Base-by-base conservation (phyloP, 1,140 invertebrate genomes). In the Drosophila nigrodunni region DNA sequence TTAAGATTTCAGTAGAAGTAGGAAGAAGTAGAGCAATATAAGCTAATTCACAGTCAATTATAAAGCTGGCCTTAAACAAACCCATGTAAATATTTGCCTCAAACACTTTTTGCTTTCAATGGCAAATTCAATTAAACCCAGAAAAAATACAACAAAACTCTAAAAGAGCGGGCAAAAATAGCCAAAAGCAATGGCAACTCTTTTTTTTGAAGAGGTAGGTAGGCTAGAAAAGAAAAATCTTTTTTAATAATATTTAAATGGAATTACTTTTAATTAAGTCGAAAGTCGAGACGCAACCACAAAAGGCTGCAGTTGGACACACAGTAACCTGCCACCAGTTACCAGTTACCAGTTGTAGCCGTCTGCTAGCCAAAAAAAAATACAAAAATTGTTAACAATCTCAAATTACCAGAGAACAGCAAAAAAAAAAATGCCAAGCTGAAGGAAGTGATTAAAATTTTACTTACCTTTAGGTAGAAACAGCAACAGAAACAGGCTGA, bases 211-310 rank as follows among this genome's bases (percentile, higher is more conserved):
- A 6, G 25, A 49, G 54, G 54, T 54, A 43, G 54, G 54, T 54
- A 43, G 55, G 21, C 78, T 39, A 70, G 68, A 77, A 39, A 39
- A 30, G 8, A 35, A 54, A 54, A 34, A 77, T 76, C 79, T 73
- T 66, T 78, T 80, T 77, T 75, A 77, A 82, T 82, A 88, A 74
- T 87, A 83, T 89, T 80, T 83, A 89, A 88, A 83, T 89, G 77
- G 73, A 80, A 89, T 88, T 88, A 83, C 85, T 83, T 88, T 88
- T 88, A 87, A 88, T 88, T 89, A 88, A 83, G 85, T 88, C 80
- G 70, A 59, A 57, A 60, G 55, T 69, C 82, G 74, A 87, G 64
- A 46, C 57, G 37, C 65, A 66, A 79, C 81, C 81, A 83, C 76
- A 87, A 88, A 79, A 77, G 72, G 52, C 73, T 41, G 71, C 71